These are phyloP conservation scores for Drosophila koepferae DNA, from an alignment of 2,888 invertebrate species.

Conservation along the genomic window DNA sequence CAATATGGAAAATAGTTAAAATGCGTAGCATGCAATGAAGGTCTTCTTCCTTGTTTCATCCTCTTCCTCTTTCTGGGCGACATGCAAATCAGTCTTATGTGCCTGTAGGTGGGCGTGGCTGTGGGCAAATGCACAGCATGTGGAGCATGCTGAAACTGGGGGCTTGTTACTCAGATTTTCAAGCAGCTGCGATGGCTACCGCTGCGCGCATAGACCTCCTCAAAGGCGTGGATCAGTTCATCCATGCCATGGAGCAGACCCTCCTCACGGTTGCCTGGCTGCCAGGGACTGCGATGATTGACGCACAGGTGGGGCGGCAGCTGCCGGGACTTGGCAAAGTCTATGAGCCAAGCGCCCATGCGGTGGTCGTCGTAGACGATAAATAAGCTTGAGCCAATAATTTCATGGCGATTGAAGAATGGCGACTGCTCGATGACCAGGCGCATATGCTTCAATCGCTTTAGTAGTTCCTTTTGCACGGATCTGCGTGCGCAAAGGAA, in stretches of 20 bases:
- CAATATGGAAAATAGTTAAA: conserved; percentile 73
- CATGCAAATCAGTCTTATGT: conserved; percentile 67
- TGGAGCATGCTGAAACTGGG: not conserved
- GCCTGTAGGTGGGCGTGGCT: conserved; percentile 28
- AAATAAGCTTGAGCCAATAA: conserved; percentile 96
- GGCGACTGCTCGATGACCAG: conserved; percentile 92
- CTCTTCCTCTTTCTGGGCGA: conserved; percentile 3
- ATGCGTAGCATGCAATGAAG: conserved; percentile 49
- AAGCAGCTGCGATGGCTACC: conserved; percentile 73
- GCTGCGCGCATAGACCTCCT: conserved; percentile 83
- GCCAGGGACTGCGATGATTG: conserved; percentile 93
- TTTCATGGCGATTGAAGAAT: conserved; percentile 95
- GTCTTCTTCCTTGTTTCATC: conserved; percentile 11
- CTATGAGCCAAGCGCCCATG: conserved; percentile 98
- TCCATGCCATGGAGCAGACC: conserved; percentile 97
- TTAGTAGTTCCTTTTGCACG: conserved; percentile 88
- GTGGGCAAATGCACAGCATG: conserved; percentile 17
- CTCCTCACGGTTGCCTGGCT: conserved; percentile 98
- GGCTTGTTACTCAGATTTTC: conserved; percentile 66
- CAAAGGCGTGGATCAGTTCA: conserved; percentile 92
- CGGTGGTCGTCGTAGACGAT: conserved; percentile 95
- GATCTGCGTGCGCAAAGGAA: conserved; percentile 90
- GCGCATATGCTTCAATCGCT: conserved; percentile 91
- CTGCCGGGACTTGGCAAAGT: conserved; percentile 96
- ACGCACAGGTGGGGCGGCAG: conserved; percentile 90